Conservation (phyloP, 2,888 invertebrate species). For the Candidula unifasciata region DNA sequence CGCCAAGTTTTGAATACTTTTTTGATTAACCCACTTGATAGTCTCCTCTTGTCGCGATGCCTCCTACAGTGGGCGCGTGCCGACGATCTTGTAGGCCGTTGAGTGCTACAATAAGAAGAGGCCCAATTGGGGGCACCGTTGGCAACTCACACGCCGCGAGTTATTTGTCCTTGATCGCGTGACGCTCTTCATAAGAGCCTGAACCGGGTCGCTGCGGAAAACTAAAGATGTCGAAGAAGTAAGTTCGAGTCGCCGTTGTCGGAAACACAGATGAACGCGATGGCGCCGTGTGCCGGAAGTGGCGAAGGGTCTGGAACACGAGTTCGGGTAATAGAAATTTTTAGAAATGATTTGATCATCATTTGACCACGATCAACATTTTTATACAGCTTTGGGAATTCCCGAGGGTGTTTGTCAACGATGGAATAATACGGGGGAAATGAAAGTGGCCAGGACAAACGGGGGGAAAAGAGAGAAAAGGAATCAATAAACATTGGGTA, state of each 20-base stretch:
- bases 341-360: slow-evolving; percentile 29
- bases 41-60: neutral
- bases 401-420: slow-evolving; percentile 37
- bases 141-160: slow-evolving; percentile 42
- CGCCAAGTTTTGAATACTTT: slow-evolving; percentile 38
- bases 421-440: slow-evolving; percentile 1
- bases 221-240: neutral
- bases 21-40: slow-evolving; percentile 44
- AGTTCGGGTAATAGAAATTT: slow-evolving; percentile 35
- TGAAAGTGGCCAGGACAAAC: slow-evolving; percentile 20
- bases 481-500: slow-evolving; percentile 2
- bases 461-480: neutral
- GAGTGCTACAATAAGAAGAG: slow-evolving; percentile 37
- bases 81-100: slow-evolving; percentile 22
- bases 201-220: neutral
- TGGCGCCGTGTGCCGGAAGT: slow-evolving; percentile 35
- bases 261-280: slow-evolving; percentile 18
- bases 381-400: slow-evolving; percentile 6
- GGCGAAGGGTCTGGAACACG: slow-evolving; percentile 14
- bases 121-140: slow-evolving; percentile 20
- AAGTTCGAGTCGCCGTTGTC: neutral
- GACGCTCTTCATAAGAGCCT: neutral
- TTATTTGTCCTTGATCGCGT: slow-evolving; percentile 50
- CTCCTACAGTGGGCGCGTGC: slow-evolving; percentile 23
- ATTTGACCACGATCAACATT: slow-evolving; percentile 42